Evolutionary conservation across 2,113 vertebrate species (phyloP).

Genomic region (Mesocricetus auratus): DNA sequence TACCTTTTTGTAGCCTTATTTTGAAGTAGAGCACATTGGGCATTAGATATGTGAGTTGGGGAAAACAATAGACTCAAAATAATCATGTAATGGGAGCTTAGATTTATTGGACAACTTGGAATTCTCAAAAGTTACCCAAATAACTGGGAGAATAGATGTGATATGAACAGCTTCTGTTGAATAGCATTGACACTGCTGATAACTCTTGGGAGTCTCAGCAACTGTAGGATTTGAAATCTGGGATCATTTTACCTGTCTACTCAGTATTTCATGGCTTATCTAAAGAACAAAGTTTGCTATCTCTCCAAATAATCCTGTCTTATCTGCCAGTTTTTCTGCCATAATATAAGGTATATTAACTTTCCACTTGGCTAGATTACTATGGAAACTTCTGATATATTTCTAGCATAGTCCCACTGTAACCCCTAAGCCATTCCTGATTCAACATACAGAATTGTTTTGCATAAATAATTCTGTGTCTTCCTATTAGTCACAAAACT

Average conservation of each 20-base stretch:
- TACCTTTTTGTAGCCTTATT: not conserved
- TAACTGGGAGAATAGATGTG: not conserved
- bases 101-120: slow-evolving; percentile 10
- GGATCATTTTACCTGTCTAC: not conserved
- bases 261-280: not conserved
- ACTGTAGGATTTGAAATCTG: not conserved
- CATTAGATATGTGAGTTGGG: not conserved
- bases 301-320: not conserved
- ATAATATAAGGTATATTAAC: not conserved
- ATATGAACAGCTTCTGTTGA: not conserved
- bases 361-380: not conserved
- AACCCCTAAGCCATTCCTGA: not conserved
- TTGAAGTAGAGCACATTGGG: not conserved
- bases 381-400: not conserved
- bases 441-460: not conserved
- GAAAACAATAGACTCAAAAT: not conserved
- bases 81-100: not conserved
- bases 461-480: not conserved
- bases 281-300: not conserved
- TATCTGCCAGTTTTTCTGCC: not conserved
- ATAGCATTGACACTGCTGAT: not conserved
- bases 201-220: not conserved
- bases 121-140: not conserved
- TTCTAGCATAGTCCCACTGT: not conserved
- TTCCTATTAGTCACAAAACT: not conserved